These are phyloP conservation scores for Meteorus colon DNA, from an alignment of 2,888 invertebrate species.

Conservation along the genomic window DNA sequence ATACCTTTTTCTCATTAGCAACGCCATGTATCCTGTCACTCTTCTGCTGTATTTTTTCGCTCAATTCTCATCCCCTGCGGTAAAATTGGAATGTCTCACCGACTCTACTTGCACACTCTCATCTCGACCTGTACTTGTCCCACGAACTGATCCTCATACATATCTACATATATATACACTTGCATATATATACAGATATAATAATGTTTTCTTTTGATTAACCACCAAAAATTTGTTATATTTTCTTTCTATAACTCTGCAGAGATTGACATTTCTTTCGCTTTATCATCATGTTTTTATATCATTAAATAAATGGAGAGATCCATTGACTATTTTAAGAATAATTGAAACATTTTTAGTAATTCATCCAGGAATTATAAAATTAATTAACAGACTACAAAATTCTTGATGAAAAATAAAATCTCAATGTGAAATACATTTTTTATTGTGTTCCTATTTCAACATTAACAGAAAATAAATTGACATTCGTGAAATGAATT, in stretches of 20 bases:
- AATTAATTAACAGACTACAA: neutral
- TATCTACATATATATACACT: neutral
- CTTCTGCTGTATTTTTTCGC: conserved; percentile 39
- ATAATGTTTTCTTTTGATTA: conserved; percentile 66
- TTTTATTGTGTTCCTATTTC: neutral
- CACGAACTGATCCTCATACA: conserved; percentile 57
- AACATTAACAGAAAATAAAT: neutral
- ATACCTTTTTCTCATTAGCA: conserved; percentile 63
- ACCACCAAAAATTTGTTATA: conserved; percentile 47
- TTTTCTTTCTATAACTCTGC: conserved; percentile 2
- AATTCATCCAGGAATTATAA: neutral
- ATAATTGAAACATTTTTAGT: neutral
- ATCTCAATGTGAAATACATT: neutral
- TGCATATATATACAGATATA: conserved; percentile 55
- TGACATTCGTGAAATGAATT: neutral
- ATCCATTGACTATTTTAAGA: neutral
- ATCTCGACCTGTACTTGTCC: conserved; percentile 24
- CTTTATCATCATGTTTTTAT: neutral
- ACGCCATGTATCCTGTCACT: conserved; percentile 51
- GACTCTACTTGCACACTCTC: conserved; percentile 41
- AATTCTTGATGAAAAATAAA: neutral
- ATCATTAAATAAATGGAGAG: neutral
- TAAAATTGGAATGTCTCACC: conserved; percentile 40
- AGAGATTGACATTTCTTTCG: neutral
- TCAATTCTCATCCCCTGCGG: conserved; percentile 27